Percentiles rank a stretch among this genome's conserved stretches.
These are phyloP conservation scores for Cromileptes altivelis DNA, from an alignment of 2,113 vertebrate genomes.

Conservation along the genomic window DNA sequence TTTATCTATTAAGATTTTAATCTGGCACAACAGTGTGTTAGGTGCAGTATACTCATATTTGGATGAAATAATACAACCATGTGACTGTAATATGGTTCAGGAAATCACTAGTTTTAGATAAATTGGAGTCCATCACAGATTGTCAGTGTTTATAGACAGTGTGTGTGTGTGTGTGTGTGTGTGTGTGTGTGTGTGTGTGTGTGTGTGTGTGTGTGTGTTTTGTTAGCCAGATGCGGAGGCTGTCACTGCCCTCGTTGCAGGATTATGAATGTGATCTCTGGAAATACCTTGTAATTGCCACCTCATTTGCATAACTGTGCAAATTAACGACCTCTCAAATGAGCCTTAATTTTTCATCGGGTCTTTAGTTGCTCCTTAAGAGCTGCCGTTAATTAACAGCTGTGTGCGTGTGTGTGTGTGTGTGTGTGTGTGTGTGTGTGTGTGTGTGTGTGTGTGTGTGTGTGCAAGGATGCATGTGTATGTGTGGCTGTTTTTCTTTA, in stretches of 20 bases:
- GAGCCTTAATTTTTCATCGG: constrained; percentile 74
- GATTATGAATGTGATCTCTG: constrained; percentile 63
- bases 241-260: constrained; percentile 46
- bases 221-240: constrained; percentile 44
- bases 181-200: constrained; percentile 22
- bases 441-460: constrained; percentile 21
- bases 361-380: constrained; percentile 76
- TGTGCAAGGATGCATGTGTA: constrained; percentile 4
- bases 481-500: constrained; percentile 29
- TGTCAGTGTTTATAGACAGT: not conserved
- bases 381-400: constrained; percentile 68
- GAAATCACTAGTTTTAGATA: not conserved
- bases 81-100: constrained; percentile 1
- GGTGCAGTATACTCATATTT: not conserved
- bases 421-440: constrained; percentile 12
- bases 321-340: constrained; percentile 78
- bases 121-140: constrained; percentile 1
- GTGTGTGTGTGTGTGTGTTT: not conserved
- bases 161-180: constrained; percentile 17
- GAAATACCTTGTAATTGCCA: constrained; percentile 71
- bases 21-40: not conserved
- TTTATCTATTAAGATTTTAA: not conserved
- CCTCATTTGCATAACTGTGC: constrained; percentile 80
- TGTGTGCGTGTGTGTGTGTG: not conserved
- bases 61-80: not conserved